phyloP scores from a whole-genome alignment of 2,797 vertebrate genomes.

The Neoniphon sammara region DNA sequence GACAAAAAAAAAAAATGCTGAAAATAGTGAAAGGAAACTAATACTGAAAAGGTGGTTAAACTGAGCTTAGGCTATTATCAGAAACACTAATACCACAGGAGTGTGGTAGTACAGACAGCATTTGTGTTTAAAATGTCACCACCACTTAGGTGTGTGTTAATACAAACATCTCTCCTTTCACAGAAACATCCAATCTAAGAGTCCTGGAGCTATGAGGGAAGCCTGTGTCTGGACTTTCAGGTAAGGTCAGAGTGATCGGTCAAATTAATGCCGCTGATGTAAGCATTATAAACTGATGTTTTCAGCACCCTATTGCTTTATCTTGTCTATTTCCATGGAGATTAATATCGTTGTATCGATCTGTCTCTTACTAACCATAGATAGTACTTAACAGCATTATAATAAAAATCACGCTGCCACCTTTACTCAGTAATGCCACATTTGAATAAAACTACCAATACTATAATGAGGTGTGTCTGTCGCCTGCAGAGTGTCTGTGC shows the following conservation, averaged over 20 bases:
- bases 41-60: no score
- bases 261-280: not conserved
- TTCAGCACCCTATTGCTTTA: not conserved
- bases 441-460: not conserved
- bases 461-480: conserved; percentile 23
- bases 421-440: not conserved
- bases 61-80: not conserved
- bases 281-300: not conserved
- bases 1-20: not conserved
- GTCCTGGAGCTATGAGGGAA: conserved; percentile 66
- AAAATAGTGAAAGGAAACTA: no score
- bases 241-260: conserved; percentile 48
- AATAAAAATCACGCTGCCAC: not conserved
- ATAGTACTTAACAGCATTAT: no score
- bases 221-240: conserved; percentile 66
- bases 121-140: conserved; percentile 36
- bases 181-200: conserved; percentile 31
- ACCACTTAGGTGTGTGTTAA: conserved; percentile 20
- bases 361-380: not conserved
- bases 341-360: not conserved
- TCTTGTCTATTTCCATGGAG: not conserved
- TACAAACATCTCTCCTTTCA: conserved; percentile 47
- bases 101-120: conserved; percentile 7
- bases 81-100: not conserved
- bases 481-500: conserved; percentile 82